Evolutionary conservation across 2,888 invertebrate species (phyloP).

Genomic region (Hedya salicella): DNA sequence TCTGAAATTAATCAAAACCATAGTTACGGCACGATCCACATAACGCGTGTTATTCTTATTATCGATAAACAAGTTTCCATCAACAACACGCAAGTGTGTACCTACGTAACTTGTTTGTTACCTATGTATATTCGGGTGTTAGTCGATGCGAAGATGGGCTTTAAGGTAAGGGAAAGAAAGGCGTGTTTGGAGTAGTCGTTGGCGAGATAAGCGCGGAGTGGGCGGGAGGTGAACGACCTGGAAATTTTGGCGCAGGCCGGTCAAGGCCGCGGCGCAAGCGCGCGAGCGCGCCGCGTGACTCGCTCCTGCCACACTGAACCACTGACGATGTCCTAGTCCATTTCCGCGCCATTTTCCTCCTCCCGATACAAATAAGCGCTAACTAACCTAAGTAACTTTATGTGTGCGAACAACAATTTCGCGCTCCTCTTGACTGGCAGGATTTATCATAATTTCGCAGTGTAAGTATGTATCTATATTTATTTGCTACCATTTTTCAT

Average conservation of each 20-base stretch:
- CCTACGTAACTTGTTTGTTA: constrained; percentile 64
- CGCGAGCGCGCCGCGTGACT: constrained; percentile 59
- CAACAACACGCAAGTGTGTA: constrained; percentile 65
- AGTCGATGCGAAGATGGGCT: constrained; percentile 48
- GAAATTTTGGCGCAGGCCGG: constrained; percentile 84
- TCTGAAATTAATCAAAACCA: not conserved
- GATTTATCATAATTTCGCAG: too few relatives aligned
- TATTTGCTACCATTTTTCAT: too few relatives aligned
- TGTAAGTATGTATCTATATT: too few relatives aligned
- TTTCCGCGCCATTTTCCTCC: constrained; percentile 31
- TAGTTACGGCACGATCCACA: constrained; percentile 35
- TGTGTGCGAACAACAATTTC: not conserved
- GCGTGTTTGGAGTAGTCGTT: constrained; percentile 54
- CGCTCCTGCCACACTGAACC: constrained; percentile 43
- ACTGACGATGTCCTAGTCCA: constrained; percentile 40
- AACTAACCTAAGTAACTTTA: not conserved
- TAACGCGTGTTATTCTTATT: constrained; percentile 57
- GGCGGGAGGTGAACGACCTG: constrained; percentile 81
- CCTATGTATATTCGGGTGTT: constrained; percentile 55
- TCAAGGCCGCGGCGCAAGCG: constrained; percentile 77
- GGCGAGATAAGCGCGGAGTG: constrained; percentile 71
- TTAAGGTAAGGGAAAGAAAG: constrained; percentile 52
- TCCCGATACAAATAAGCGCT: not conserved
- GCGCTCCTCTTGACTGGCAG: not conserved
- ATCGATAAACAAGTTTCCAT: constrained; percentile 81